Evolutionary conservation across 2,113 vertebrate genomes (phyloP), one percentile per base, ranked within the genome.

Genomic region (Poeciliopsis retropinna): DNA sequence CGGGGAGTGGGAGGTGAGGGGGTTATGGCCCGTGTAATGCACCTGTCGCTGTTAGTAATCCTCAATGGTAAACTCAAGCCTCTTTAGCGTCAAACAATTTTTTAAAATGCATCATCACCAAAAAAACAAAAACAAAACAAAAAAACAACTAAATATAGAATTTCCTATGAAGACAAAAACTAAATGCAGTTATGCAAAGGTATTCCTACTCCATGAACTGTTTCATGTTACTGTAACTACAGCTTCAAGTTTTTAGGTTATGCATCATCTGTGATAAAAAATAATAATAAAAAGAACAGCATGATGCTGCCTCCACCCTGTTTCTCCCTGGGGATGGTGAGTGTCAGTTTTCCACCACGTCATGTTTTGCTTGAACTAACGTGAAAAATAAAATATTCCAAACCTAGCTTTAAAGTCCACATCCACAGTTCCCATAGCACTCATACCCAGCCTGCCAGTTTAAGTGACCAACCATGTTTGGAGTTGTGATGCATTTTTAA

Each of bases 41-140:
- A 95, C 93, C 94, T 95, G 94, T 94, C 87, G 91, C 91, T 91
- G 91, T 89, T 91, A 85, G 84, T 91, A 88, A 90, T 68, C 69
- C 74, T 80, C 85, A 80, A 14, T 64, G 76, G 81, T 73, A 82
- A 81, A 79, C 7, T 61, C 68, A 61, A 72, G 44, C 69, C 72
- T 76, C 25, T 69, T 73, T 69, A 14, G 60, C 65, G 67, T 68
- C 51, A 76, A 25, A 1, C 54, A 31, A 60, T 31, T 62, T 71
- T 64, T 71, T 6, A 19, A 57, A n/a, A 57, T 10, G 51, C 17
- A 57, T n/a, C 47, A 54, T 54, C 13, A 39, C 25, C 57, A 74
- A 12, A 37, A 34, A 67, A 73, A n/a, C n/a, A n/a, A 65, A 25
- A 67, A 28, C 5, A 71, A 68, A 25, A n/a, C 4, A 64, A 28